phyloP scores from a whole-genome alignment of 2,797 vertebrate species.

The Acanthornis magna region DNA sequence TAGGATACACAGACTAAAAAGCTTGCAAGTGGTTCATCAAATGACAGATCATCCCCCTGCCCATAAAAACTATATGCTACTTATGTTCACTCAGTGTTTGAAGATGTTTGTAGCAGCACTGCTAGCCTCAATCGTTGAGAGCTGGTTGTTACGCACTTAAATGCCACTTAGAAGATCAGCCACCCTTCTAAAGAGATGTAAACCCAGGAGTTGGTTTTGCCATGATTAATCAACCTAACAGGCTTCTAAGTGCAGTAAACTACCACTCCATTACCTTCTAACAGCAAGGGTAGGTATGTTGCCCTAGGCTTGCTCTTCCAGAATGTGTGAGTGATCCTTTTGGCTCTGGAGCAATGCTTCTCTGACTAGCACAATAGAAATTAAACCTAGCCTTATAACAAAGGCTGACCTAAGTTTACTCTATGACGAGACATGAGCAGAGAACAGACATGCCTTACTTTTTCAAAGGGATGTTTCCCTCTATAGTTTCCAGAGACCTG shows the following conservation, averaged over 20 bases:
- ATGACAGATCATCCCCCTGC: accelerated
- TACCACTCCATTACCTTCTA: not conserved
- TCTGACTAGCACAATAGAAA: not conserved
- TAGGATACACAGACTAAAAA: accelerated
- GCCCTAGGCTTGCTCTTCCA: not conserved
- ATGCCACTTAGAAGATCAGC: not conserved
- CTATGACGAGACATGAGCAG: accelerated
- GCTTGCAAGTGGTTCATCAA: not conserved
- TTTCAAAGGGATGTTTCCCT: not conserved
- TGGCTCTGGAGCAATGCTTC: not conserved
- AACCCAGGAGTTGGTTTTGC: not conserved
- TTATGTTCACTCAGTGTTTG: accelerated
- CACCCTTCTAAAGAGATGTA: not conserved
- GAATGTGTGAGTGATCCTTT: not conserved
- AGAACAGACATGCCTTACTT: not conserved
- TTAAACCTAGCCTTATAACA: not conserved
- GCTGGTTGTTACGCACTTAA: not conserved
- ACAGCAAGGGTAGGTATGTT: not conserved
- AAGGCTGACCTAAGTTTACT: not conserved
- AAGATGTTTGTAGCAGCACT: not conserved
- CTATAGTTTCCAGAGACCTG: not conserved
- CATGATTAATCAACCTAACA: not conserved
- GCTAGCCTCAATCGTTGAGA: not conserved
- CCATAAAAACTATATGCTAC: not conserved
- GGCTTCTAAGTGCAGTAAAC: not conserved